Conservation (phyloP, 2,113 vertebrate genomes). For the Opisthocomus hoazin region DNA sequence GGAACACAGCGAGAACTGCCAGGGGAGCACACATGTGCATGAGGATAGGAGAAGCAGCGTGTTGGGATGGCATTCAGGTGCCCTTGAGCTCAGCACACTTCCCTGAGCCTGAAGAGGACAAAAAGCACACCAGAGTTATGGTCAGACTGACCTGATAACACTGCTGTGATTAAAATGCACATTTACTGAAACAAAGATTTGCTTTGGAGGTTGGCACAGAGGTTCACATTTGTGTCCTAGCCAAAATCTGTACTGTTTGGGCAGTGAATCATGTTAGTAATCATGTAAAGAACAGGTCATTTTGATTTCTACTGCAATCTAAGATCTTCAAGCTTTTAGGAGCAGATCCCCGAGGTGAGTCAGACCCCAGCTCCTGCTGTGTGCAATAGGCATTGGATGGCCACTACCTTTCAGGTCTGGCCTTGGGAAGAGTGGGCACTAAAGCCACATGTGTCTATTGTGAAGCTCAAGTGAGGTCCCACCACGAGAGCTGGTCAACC, state of each 20-base stretch:
- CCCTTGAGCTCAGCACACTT: rapidly evolving
- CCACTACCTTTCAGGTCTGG: background rate
- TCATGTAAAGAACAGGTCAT: background rate
- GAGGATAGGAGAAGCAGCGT: background rate
- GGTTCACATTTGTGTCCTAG: background rate
- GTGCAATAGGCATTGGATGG: background rate
- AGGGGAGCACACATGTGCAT: rapidly evolving
- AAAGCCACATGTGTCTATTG: rapidly evolving
- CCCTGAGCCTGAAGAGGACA: background rate
- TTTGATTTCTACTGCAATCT: background rate
- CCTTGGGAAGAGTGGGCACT: rapidly evolving
- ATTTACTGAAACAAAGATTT: background rate
- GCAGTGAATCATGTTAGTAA: background rate
- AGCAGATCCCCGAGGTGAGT: background rate
- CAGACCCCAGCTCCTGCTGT: rapidly evolving
- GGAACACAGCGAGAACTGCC: rapidly evolving
- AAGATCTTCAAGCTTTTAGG: background rate
- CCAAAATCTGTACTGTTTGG: background rate
- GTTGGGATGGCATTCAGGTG: background rate
- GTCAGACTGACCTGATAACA: background rate
- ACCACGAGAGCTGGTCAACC: background rate
- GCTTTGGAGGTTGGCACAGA: background rate
- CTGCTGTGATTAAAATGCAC: background rate
- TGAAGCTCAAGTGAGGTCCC: background rate
- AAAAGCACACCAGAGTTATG: background rate